Evolutionary conservation across 1,140 invertebrate species (phyloP), one percentile per base, ranked within the genome.

Genomic region (Drosophila mauritiana): DNA sequence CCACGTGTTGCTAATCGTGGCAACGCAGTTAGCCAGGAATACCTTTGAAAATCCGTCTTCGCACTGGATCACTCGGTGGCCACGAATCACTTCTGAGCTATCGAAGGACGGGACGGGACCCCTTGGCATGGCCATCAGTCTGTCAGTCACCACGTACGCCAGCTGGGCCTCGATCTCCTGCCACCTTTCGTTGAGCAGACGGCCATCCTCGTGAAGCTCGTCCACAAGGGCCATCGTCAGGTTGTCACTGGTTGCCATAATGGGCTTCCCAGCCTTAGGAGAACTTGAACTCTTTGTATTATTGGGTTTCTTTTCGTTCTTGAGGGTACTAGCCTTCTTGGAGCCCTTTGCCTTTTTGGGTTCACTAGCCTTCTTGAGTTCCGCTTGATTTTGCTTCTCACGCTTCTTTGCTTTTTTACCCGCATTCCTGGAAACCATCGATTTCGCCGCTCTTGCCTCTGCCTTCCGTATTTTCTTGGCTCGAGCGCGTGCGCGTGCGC

Each of bases 61-160:
- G 43, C 56, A 52, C 6, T 13, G 34, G 3, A 58, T 58, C 11
- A 49, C 27, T 17, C 13, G 17, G 43, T 49, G 42, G 1, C 43
- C 27, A 5, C 43, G 27, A 17, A 58, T 31, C 13, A 51, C 10
- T 1, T 58, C 27, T 3, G 27, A 51, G 0, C 17, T 51, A 27
- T 58, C 56, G 5, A 51, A 52, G 27, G 27, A 51, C 17, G 27
- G 43, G 1, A 42, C 22, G 2, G 36, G 52, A 54, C 31, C 52
- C 1, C n/a, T 2, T 8, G 20, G 36, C 7, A n/a, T 13, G 20
- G 34, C 34, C n/a, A 54, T 4, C 4, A 49, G 10, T 15, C 55
- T 34, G 17, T 48, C 56, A 2, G 40, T 54, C 17, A 54, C 52
- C 52, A 54, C 22, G 7, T 54, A 8, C 4, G 34, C 52, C 31